Evolutionary conservation across 2,888 invertebrate species (phyloP), one percentile per base, ranked within the genome.

Genomic region (Macaria liturata): DNA sequence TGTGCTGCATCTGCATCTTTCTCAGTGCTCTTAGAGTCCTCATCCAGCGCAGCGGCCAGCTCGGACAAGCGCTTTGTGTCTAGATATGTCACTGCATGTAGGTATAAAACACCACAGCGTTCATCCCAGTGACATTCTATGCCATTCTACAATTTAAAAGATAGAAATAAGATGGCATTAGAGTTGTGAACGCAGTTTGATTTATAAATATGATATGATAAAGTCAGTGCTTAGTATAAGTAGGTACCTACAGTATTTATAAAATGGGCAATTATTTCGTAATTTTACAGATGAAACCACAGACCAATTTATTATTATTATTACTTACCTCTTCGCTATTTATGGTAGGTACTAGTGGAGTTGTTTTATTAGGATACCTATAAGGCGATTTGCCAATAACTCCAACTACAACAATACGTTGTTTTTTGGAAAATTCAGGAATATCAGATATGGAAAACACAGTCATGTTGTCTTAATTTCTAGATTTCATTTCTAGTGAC

Each of bases 351-450:
- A 94, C 83, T 46, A 95, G 83, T 47, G 93, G 92, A 66, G 94
- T 93, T 48, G 94, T 92, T 88, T 96, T 96, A 72, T 95, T 93
- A 59, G 94, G 94, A 44, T 94, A 92, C 70, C 93, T 91, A 74
- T 93, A 94, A 0, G 94, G 92, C 32, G 95, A 94, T 83, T 95
- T 95, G 7, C 96, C 96, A 70, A 96, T 94, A 31, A 96, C 88
- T 7, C 96, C 95, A 7, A 96, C 94, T 3, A 96, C 92, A 5
- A 95, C 93, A 40, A 95, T 93, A 70, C 94, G 94, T 54, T 93
- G 92, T 52, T 84, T 86, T 53, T 85, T 81, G 0, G 91, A 91
- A 71, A 91, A 91, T 45, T 90, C 88, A 0, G 91, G 91, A 52
- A 91, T 88, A 63, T 91, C 82, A 4, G 68, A 75, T 64, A 91